A percentile compares a stretch with the other conserved stretches of the same genome.
These are phyloP conservation scores for Tricholauxania praeusta DNA, from an alignment of 2,888 invertebrate genomes.

Conservation along the genomic window DNA sequence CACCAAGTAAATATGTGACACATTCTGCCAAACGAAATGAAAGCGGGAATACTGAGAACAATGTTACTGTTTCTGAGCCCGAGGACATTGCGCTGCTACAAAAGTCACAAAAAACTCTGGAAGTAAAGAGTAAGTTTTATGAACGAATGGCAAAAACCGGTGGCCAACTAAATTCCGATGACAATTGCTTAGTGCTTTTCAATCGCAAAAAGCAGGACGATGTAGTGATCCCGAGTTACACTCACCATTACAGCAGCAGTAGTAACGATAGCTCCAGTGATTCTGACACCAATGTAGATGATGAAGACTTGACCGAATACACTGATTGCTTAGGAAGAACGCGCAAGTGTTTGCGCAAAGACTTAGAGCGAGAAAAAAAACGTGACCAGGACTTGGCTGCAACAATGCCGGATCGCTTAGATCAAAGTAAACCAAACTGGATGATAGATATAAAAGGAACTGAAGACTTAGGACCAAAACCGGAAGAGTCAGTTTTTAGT, in stretches of 20 bases:
- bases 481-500: constrained; percentile 61
- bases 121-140: constrained; percentile 67
- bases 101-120: constrained; percentile 68
- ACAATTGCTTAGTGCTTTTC: constrained; percentile 66
- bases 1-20: constrained; percentile 61
- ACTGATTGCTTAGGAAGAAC: constrained; percentile 90
- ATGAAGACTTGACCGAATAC: constrained; percentile 85
- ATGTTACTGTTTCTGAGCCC: constrained; percentile 57
- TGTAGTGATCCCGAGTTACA: not conserved
- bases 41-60: constrained; percentile 46
- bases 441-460: constrained; percentile 60
- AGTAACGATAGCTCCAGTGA: constrained; percentile 52
- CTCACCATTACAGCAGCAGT: constrained; percentile 60
- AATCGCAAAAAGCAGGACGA: constrained; percentile 66
- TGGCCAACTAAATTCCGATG: constrained; percentile 64
- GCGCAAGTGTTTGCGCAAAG: constrained; percentile 83
- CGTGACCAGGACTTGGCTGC: constrained; percentile 72
- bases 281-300: constrained; percentile 67
- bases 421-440: constrained; percentile 67
- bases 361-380: constrained; percentile 76
- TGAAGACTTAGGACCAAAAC: constrained; percentile 59
- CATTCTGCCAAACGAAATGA: constrained; percentile 5
- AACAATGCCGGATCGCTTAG: constrained; percentile 63
- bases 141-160: constrained; percentile 67
- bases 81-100: constrained; percentile 62